Evolutionary conservation across 23 tunicate species (phyloP), one percentile per base, ranked within the genome.

Genomic region (Halocynthia roretzi): DNA sequence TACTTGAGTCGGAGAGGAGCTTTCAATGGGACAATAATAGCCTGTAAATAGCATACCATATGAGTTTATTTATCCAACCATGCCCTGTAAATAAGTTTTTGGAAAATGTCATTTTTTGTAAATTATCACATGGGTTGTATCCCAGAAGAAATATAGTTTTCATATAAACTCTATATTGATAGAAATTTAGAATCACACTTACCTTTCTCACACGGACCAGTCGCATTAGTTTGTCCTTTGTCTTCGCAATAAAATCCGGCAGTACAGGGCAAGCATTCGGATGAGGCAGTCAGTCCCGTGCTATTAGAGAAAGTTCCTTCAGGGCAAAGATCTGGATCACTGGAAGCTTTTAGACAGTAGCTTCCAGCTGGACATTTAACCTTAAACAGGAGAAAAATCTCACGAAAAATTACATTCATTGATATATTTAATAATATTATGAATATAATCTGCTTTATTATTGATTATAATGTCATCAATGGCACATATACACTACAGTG

Each of bases 161-260:
- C 44, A 31, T 31, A 31, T 31, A 31, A 31, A 31, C 44, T 31
- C 44, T 31, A 31, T 31, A 31, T 31, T 31, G 44, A 31, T 31
- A 31, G 1, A 31, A 31, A 31, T 31, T 31, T 1, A 31, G 44
- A 31, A 31, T 31, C 44, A 31, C 44, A 31, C 56, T n/a, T 71
- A 92, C 98, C 98, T 88, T 94, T 78, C 5, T 53, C 50, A 72
- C 99, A 94, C 1, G 79, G 80, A 22, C 91, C 99, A 40, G 94
- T 84, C 48, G 63, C 76, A 68, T 85, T 88, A 8, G 91, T 84
- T 65, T 49, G 44, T 8, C 93, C 91, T 6, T 51, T 18, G 2
- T 48, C 21, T 12, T 84, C 90, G 66, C 99, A 94, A 63, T 82
- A 94, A 65, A 6, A 88, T 10, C 99, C 99, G 5, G 90, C 91